Base-by-base conservation (phyloP, 2,797 vertebrate species). In the Takifugu rubripes region DNA sequence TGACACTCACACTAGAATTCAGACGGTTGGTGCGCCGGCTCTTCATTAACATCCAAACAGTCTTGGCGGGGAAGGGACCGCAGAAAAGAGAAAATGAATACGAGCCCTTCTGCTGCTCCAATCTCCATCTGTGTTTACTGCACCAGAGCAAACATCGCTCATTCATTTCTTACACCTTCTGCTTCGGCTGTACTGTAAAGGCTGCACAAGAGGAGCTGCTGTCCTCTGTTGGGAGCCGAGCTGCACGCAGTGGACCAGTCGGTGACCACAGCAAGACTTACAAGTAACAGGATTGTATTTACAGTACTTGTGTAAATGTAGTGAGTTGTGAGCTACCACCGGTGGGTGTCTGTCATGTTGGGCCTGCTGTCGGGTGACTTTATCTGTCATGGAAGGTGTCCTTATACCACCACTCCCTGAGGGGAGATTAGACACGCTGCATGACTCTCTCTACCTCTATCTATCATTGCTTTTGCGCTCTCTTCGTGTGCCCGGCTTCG, bases 361-460 rank as follows among this genome's bases (percentile, higher is more conserved):
- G 61, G 59, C 68, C 68, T 1, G 15, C 74, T 78, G 72, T 75
- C n/a, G 56, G 80, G 56, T 52, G 63, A 78, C 72, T 84, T 85
- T 82, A 82, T 88, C 77, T 70, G 80, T 82, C 83, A 82, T 55
- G 68, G 81, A 72, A 75, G 71, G 68, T 72, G 49, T 81, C 71
- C 78, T 80, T 67, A 77, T 72, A 68, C 68, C 44, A 59, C 54
- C 26, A 48, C 55, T 77, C 50, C 82, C 78, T 65, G 78, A 83
- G 74, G 79, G 74, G 61, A 82, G 79, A 89, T 86, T 86, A 89
- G 86, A 79, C 83, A 83, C 79, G 75, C 75, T 66, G 70, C 66
- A 15, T 69, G 69, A 66, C 71, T 83, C 75, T 17, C 75, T 75
- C 74, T 60, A 17, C 79, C 70, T 63, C 67, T 24, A 21, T 65